Evolutionary conservation across 1,140 invertebrate genomes (phyloP).

Genomic region (Tetragonula clypearis): DNA sequence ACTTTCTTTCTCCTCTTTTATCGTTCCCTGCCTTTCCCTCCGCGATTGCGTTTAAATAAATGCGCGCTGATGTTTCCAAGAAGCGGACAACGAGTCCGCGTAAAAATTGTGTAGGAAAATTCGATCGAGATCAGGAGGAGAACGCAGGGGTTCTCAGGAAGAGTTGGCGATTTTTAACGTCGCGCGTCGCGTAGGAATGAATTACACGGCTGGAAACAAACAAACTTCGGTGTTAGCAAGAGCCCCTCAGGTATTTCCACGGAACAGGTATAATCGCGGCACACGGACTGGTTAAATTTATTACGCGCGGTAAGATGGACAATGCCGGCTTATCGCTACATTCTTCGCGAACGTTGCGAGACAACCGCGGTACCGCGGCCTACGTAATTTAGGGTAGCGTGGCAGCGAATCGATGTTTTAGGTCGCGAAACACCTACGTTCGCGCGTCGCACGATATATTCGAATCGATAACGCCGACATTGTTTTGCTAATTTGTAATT

Average conservation of each 20-base stretch:
- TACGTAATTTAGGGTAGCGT: slow-evolving; percentile 25
- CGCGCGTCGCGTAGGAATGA: slow-evolving; percentile 30
- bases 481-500: slow-evolving; percentile 5
- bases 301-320: slow-evolving; percentile 41
- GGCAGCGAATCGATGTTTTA: slow-evolving; percentile 18
- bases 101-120: background rate
- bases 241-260: slow-evolving; percentile 43
- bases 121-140: background rate
- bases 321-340: slow-evolving; percentile 34
- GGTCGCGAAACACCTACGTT: background rate
- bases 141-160: background rate
- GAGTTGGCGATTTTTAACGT: slow-evolving; percentile 20
- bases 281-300: slow-evolving; percentile 44
- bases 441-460: slow-evolving; percentile 14
- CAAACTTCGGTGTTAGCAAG: slow-evolving; percentile 41
- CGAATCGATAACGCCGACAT: slow-evolving; percentile 3
- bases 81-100: background rate
- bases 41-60: too few relatives aligned
- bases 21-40: too few relatives aligned
- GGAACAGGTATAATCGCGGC: slow-evolving; percentile 26
- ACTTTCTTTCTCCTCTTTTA: too few relatives aligned
- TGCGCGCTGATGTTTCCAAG: too few relatives aligned
- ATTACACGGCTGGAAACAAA: slow-evolving; percentile 42
- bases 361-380: background rate
- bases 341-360: slow-evolving; percentile 35